phyloP scores from a whole-genome alignment of 2,888 invertebrate species.

The Melinaea menophilus region DNA sequence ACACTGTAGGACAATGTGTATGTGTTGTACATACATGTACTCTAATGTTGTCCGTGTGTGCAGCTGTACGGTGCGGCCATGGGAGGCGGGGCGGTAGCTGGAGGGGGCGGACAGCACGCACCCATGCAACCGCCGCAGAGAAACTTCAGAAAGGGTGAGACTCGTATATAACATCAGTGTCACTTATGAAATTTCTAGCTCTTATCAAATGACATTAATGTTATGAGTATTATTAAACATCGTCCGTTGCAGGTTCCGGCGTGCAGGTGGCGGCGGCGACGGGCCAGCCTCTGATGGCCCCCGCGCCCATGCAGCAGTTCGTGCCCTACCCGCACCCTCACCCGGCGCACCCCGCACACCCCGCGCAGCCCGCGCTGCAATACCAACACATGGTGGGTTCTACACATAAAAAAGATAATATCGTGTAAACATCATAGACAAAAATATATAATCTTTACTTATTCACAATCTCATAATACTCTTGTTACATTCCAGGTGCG shows the following conservation, averaged over 20 bases:
- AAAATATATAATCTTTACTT: no score
- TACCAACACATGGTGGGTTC: conserved; percentile 67
- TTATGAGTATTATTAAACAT: no score
- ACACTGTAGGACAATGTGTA: no score
- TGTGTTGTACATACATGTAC: no score
- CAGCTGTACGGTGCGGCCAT: conserved; percentile 65
- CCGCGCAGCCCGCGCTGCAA: conserved; percentile 71
- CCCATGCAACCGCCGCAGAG: conserved; percentile 63
- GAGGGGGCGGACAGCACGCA: conserved; percentile 67
- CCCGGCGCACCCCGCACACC: conserved; percentile 50
- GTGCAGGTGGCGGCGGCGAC: conserved; percentile 91
- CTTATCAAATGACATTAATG: no score
- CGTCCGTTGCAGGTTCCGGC: conserved; percentile 56
- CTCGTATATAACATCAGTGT: neutral
- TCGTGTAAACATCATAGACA: no score
- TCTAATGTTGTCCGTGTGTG: conserved; percentile 2
- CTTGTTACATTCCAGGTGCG: conserved; percentile 72
- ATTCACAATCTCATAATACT: neutral
- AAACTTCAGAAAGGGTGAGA: conserved; percentile 63
- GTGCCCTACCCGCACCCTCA: conserved; percentile 81
- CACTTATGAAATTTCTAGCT: neutral
- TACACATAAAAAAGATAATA: neutral
- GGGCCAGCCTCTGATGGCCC: conserved; percentile 90
- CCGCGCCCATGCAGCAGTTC: conserved; percentile 85
- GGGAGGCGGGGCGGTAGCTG: conserved; percentile 57